phyloP scores from a whole-genome alignment of 2,113 vertebrate genomes.

The Cynopterus brachyotis region DNA sequence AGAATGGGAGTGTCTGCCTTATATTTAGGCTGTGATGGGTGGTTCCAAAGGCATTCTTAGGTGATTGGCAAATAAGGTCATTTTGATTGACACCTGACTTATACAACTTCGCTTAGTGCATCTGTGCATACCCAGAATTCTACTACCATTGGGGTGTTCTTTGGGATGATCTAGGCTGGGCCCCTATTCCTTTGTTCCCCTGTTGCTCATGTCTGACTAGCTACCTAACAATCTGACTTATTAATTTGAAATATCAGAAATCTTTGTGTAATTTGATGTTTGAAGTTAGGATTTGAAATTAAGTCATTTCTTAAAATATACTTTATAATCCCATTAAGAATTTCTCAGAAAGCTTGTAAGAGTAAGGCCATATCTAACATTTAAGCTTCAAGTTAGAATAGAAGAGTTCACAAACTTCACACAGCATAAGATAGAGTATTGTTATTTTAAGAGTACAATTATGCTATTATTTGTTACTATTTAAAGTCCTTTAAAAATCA shows the following conservation, averaged over 20 bases:
- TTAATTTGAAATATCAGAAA: not conserved
- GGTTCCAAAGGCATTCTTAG: too few species aligned
- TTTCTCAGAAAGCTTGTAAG: not conserved
- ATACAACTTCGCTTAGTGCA: too few species aligned
- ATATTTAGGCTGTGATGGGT: too few species aligned
- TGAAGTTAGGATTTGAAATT: not conserved
- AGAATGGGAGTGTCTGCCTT: too few species aligned
- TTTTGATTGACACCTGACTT: too few species aligned
- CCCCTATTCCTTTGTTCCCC: too few species aligned
- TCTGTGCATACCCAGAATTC: too few species aligned
- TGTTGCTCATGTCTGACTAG: too few species aligned
- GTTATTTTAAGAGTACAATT: not conserved
- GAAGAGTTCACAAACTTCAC: not conserved
- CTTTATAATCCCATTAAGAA: not conserved
- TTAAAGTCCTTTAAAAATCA: not conserved
- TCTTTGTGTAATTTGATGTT: not conserved
- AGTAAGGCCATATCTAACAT: not conserved
- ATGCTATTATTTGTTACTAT: not conserved
- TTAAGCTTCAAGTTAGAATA: not conserved
- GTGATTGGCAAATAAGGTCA: too few species aligned
- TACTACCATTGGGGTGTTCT: too few species aligned
- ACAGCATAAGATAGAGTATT: not conserved
- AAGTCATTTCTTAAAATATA: slow-evolving; percentile 28
- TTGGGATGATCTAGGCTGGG: too few species aligned
- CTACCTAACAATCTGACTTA: not conserved